Percentiles rank a stretch among this genome's conserved stretches.
phyloP scores from a whole-genome alignment of 2,113 vertebrate genomes.

The Sorex fumeus region DNA sequence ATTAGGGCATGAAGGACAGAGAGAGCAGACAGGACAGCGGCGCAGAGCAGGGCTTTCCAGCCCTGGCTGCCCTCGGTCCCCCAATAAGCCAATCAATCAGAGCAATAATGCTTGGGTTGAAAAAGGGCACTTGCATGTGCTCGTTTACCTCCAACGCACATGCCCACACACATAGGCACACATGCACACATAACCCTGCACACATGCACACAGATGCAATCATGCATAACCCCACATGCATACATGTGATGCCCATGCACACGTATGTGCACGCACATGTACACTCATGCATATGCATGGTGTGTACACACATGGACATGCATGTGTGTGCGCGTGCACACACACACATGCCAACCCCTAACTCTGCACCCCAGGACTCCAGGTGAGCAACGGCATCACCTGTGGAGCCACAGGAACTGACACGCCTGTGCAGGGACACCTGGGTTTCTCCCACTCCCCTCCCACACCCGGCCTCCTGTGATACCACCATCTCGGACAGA shows the following conservation, averaged over 20 bases:
- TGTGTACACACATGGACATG: not conserved
- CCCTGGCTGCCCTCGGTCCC: too few relatives aligned
- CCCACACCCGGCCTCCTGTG: not conserved
- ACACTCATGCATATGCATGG: not conserved
- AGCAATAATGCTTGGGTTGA: slow-evolving; percentile 29
- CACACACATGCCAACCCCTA: not conserved
- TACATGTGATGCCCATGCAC: too few relatives aligned
- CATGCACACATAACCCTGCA: too few relatives aligned
- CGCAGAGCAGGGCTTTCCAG: too few relatives aligned
- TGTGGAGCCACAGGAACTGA: not conserved
- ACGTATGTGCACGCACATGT: not conserved
- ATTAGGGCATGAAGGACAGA: too few relatives aligned
- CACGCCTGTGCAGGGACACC: not conserved
- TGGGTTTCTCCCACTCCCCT: not conserved
- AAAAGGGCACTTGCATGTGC: not conserved
- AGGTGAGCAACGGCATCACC: not conserved
- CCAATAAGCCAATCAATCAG: not conserved
- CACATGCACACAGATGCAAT: too few relatives aligned
- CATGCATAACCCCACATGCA: too few relatives aligned
- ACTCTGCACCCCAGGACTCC: not conserved
- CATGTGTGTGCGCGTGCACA: not conserved
- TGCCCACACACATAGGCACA: too few relatives aligned
- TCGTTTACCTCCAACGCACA: too few relatives aligned
- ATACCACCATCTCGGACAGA: not conserved
- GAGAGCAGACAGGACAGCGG: too few relatives aligned